phyloP scores from a whole-genome alignment of 2,113 vertebrate genomes.

The Pygoscelis adeliae region DNA sequence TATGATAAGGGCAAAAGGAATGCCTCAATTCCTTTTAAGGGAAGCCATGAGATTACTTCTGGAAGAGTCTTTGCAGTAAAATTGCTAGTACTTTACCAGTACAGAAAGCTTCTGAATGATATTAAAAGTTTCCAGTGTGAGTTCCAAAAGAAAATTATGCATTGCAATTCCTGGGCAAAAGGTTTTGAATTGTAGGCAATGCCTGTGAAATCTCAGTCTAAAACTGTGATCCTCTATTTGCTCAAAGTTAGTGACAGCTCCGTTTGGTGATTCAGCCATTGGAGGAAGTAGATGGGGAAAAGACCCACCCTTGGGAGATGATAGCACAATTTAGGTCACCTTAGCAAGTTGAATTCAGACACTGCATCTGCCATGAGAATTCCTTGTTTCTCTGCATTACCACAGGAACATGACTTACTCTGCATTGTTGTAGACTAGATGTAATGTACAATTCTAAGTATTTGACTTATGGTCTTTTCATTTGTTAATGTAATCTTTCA shows the following conservation, averaged over 20 bases:
- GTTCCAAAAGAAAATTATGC: not conserved
- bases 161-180: not conserved
- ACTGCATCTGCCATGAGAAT: not conserved
- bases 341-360: not conserved
- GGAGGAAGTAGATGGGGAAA: not conserved
- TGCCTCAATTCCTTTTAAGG: constrained; percentile 34
- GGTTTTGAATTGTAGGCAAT: not conserved
- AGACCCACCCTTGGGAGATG: not conserved
- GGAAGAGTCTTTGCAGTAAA: not conserved
- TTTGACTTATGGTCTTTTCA: not conserved
- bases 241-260: not conserved
- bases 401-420: not conserved
- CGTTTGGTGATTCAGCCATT: not conserved
- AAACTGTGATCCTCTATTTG: not conserved
- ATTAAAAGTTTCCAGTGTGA: not conserved
- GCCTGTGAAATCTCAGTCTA: not conserved
- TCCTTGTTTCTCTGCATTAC: not conserved
- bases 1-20: constrained; percentile 15
- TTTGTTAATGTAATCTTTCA: not conserved
- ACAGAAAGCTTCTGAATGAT: not conserved
- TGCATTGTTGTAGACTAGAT: not conserved
- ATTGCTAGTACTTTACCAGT: not conserved
- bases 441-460: not conserved
- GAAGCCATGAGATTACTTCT: not conserved
- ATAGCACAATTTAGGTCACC: not conserved